Evolutionary conservation across 1,140 invertebrate species (phyloP), one percentile per base, ranked within the genome.

Genomic region (Conopomorpha cramerella): DNA sequence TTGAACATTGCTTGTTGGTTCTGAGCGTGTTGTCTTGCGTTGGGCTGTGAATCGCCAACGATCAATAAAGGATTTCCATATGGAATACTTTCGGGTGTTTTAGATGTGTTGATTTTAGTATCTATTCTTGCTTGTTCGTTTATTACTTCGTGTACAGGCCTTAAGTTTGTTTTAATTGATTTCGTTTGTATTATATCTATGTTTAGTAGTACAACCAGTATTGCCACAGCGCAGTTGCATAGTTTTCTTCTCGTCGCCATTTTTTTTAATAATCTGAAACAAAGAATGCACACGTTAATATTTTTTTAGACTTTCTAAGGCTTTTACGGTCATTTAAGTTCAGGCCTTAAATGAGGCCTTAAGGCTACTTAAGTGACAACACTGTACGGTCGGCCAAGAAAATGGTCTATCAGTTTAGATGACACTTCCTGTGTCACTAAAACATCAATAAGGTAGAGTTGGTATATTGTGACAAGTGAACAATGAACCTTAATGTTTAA

Each of bases 1-100:
- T 71, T 64, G 38, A 76, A 76, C 71, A 76, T 76, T 0, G 71
- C 71, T 57, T 76, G 71, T 36, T 76, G 71, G 18, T 71, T 66
- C 34, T 60, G 54, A 1, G 58, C 59, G 23, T 76, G 60, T n/a
- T 64, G 12, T 45, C 56, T 64, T 0, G 63, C 64, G 38, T 70
- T 70, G 38, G 65, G 57, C 39, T 52, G 47, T 0, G 64, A 62
- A 36, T 72, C 68, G 0, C 65, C 67, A 28, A 62, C 67, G n/a
- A n/a, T n/a, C n/a, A n/a, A n/a, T 34, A 76, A 37, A 3, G 71
- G 71, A 18, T 76, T 76, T 0, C 61, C 66, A 29, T 70, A 76
- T n/a, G 65, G 62, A 16, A 70, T 25, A 16, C 36, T 39, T 2
- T 47, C 49, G 2, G 50, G 43, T 23, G 10, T 4, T 23, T 23